A percentile compares a stretch with the other conserved stretches of the same genome.
phyloP scores from a whole-genome alignment of 2,113 vertebrate species.

The Tragelaphus imberbis region DNA sequence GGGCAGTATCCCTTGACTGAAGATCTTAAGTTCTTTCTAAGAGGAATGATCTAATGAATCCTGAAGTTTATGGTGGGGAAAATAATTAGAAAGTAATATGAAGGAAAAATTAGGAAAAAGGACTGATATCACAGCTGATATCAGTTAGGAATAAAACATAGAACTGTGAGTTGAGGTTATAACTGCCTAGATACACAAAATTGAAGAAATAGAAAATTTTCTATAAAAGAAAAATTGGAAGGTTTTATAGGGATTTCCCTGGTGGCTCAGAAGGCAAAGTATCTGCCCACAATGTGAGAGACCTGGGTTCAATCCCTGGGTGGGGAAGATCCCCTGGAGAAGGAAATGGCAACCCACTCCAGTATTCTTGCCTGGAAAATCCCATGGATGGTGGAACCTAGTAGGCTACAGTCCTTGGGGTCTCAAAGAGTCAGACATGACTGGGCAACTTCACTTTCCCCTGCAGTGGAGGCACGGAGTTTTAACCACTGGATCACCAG shows the following conservation, averaged over 20 bases:
- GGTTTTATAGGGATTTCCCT: background rate
- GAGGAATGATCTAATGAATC: background rate
- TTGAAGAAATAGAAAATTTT: background rate
- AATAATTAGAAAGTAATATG: background rate
- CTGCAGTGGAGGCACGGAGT: background rate
- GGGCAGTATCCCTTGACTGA: background rate
- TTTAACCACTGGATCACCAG: background rate
- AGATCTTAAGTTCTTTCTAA: background rate
- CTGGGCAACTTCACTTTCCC: too few species aligned
- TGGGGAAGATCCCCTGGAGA: too few species aligned
- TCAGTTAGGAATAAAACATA: background rate
- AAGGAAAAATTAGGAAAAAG: background rate
- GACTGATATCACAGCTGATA: background rate
- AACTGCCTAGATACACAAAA: background rate
- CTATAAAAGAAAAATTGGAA: background rate
- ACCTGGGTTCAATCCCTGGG: too few species aligned
- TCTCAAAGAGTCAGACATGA: too few species aligned
- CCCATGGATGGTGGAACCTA: too few species aligned
- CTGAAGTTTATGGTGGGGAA: background rate
- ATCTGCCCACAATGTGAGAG: too few species aligned
- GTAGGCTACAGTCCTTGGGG: too few species aligned
- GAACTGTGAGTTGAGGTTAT: background rate
- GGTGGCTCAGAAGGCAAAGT: too few species aligned
- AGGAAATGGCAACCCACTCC: too few species aligned
- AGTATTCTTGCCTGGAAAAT: too few species aligned